Conservation (phyloP, 37 sponge, comb jelly and placozoan species). For the Oscarella lobularis region DNA sequence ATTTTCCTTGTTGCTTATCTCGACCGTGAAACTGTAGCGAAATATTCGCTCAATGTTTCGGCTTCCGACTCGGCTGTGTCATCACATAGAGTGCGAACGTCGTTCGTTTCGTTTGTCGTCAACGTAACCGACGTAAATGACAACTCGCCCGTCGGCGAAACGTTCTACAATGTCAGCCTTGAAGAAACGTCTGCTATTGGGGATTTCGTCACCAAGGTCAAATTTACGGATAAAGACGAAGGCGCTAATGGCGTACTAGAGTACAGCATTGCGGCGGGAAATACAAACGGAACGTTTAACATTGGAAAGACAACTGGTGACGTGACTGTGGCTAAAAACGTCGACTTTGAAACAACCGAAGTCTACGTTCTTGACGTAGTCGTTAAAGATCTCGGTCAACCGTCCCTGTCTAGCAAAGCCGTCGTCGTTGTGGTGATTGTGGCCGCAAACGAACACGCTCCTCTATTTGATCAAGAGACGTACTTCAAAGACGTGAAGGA, state of each 20-base stretch:
- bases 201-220: background rate
- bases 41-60: background rate
- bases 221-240: background rate
- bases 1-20: background rate
- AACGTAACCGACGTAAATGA: background rate
- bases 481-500: conserved; percentile 31
- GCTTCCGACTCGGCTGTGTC: background rate
- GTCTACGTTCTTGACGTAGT: no score
- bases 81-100: no score
- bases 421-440: conserved; percentile 22
- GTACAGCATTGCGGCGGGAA: background rate
- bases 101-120: background rate
- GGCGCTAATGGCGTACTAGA: background rate
- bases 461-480: conserved; percentile 15
- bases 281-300: no score
- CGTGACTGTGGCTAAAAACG: no score
- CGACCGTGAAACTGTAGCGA: background rate
- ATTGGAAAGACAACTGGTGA: no score
- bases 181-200: background rate
- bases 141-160: background rate
- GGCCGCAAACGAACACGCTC: conserved; percentile 44
- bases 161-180: background rate
- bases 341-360: no score
- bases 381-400: background rate
- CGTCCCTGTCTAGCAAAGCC: background rate